Base-by-base conservation (phyloP, 92 coral and sea anemone species). In the Zoanthus sansibaricus region DNA sequence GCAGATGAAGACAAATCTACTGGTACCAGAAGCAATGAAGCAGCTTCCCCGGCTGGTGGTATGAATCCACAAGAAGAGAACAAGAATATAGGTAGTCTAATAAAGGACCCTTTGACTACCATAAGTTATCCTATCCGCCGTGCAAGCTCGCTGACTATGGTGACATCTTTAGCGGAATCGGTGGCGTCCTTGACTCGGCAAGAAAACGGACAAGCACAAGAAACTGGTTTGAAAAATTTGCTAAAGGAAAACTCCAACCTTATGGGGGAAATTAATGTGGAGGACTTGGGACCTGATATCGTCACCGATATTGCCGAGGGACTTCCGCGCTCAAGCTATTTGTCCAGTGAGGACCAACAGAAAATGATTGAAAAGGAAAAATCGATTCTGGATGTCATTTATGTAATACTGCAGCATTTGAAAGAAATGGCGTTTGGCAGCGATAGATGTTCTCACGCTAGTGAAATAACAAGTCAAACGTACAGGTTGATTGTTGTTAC, bases 281-380 rank as follows among this genome's bases (percentile, higher is more conserved):
- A 13, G 4, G 58, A 48, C 46, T 21, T 25, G 13, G 54, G 42
- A 66, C 42, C 49, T 5, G 82, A 76, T 8, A 33, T 71, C 8
- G 59, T 61, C 16, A 61, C 83, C 4, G 85, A 80, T 44, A 16
- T 80, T 37, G 75, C 85, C 0, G 85, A 80, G 66, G 85, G 85
- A 21, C 25, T 45, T 18, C 75, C 75, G 3, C 61, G 45, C 46
- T 48, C 85, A 13, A 79, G 18, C 73, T 12, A 30, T 14, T 21
- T 20, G 1, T 6, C 32, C 20, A 47, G 45, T 55, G 85, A 45
- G 12, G 17, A 76, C 51, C 64, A 18, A 1, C 55, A 74, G 32
- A 15, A 74, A 25, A 15, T 74, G 78, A 48, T 37, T 18, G 21
- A 52, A 62, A 59, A 45, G 55, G 85, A 64, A 58, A 46, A 80